Evolutionary conservation across 2,888 invertebrate genomes (phyloP), one percentile per base, ranked within the genome.

Genomic region (Chesias legatella): DNA sequence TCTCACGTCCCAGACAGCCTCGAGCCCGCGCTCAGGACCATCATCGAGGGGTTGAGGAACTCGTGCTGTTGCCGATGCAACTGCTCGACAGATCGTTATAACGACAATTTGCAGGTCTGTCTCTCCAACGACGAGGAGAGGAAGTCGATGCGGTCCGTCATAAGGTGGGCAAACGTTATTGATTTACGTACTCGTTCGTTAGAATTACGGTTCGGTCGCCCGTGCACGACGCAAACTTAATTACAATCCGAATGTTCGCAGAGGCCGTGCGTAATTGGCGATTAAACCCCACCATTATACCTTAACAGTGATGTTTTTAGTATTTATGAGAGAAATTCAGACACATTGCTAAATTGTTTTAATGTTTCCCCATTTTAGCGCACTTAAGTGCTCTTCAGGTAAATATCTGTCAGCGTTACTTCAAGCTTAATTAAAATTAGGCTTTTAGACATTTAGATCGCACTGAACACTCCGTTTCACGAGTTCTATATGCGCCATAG

Each of bases 101-200:
- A 82, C 71, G 79, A 84, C 73, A 83, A 83, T 78, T 84, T 88
- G 73, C 89, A 88, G 82, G 86, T 88, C 81, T 89, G 85, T 85
- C 85, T 85, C 79, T 73, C 83, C 73, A 76, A 79, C 59, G 77
- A 78, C 63, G 78, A 81, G 68, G 79, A 85, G 73, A 88, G 85
- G 78, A 90, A 90, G 69, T 86, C 90, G 49, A 89, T 92, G 86
- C 89, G 91, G 52, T 92, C 92, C 23, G 91, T 92, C 47, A 90
- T 92, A 76, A 92, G 92, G 92, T 92, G 90, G 77, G 79, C 73
- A 71, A 54, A 49, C 30, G 50, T 58, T 69, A 71, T 74, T 64
- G 72, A 73, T 73, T 61, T 44, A 29, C n/a, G n/a, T n/a, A n/a
- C 55, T 56, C 43, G 47, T 48, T 42, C 48, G 48, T 48, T 59